phyloP scores from a whole-genome alignment of 1,140 invertebrate genomes.

The Centruroides sculpturatus region DNA sequence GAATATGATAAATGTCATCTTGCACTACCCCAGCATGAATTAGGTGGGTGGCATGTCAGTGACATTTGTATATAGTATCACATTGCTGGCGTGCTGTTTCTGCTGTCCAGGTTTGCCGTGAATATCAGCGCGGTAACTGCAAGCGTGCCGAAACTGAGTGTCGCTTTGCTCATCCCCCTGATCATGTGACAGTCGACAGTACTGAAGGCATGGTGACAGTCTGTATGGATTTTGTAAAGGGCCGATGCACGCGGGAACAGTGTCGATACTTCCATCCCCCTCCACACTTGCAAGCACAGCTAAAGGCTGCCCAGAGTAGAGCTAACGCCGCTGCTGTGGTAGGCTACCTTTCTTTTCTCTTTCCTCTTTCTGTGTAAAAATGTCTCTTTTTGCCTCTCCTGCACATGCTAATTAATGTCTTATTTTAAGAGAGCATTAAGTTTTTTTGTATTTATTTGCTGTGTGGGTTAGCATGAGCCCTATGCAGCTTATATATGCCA shows the following conservation, averaged over 20 bases:
- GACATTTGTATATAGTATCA: too few relatives aligned
- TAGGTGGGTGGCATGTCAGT: too few relatives aligned
- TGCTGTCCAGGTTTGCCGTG: slow-evolving; percentile 80
- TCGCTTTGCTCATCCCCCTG: slow-evolving; percentile 93
- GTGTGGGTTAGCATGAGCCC: too few relatives aligned
- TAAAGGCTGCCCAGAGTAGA: slow-evolving; percentile 74
- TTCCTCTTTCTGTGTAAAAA: neutral
- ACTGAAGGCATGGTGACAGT: slow-evolving; percentile 87
- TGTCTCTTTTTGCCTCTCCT: too few relatives aligned
- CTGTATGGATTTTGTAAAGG: slow-evolving; percentile 98
- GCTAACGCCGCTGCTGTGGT: slow-evolving; percentile 60
- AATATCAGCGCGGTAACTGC: slow-evolving; percentile 94
- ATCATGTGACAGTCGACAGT: slow-evolving; percentile 68
- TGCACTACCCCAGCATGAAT: too few relatives aligned
- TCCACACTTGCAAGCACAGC: slow-evolving; percentile 96
- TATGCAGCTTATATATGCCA: too few relatives aligned
- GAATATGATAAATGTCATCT: too few relatives aligned
- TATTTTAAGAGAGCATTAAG: too few relatives aligned
- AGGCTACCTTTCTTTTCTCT: slow-evolving; percentile 33
- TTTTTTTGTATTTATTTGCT: too few relatives aligned
- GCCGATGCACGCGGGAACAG: slow-evolving; percentile 86
- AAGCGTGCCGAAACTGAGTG: slow-evolving; percentile 89
- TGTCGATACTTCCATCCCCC: slow-evolving; percentile 95
- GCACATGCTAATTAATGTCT: too few relatives aligned
- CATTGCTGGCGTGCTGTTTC: slow-evolving; percentile 22